A percentile compares a stretch with the other conserved stretches of the same genome.
These are phyloP conservation scores for Glossosoma conforme DNA, from an alignment of 1,140 invertebrate species.

Conservation along the genomic window DNA sequence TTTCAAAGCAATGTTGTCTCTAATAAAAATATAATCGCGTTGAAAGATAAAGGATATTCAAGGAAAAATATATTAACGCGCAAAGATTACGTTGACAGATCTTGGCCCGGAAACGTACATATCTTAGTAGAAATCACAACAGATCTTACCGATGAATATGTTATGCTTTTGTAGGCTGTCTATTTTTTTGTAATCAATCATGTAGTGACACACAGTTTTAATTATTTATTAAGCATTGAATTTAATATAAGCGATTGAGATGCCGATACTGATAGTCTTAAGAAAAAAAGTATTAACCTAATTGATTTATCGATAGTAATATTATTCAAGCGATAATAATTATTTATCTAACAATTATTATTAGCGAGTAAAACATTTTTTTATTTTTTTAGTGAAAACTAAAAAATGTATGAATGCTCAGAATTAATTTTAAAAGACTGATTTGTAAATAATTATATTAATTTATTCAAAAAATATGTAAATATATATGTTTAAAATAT, in stretches of 20 bases:
- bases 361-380: background rate
- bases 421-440: background rate
- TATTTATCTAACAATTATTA: background rate
- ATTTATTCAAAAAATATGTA: background rate
- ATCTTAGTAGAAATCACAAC: constrained; percentile 45
- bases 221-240: too few species aligned
- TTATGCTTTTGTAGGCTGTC: constrained; percentile 4
- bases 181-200: too few species aligned
- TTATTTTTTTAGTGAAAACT: background rate
- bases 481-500: background rate
- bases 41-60: constrained; percentile 43
- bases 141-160: constrained; percentile 33
- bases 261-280: too few species aligned
- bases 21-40: constrained; percentile 43
- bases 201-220: too few species aligned
- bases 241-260: too few species aligned
- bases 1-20: constrained; percentile 44
- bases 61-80: constrained; percentile 47
- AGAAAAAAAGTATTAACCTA: too few species aligned
- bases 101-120: constrained; percentile 42
- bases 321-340: background rate
- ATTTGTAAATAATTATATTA: too few species aligned
- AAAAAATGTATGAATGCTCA: background rate
- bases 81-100: constrained; percentile 42
- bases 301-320: too few species aligned